These are phyloP conservation scores for Gymnosoma rotundatum DNA, from an alignment of 2,888 invertebrate genomes.

Conservation along the genomic window DNA sequence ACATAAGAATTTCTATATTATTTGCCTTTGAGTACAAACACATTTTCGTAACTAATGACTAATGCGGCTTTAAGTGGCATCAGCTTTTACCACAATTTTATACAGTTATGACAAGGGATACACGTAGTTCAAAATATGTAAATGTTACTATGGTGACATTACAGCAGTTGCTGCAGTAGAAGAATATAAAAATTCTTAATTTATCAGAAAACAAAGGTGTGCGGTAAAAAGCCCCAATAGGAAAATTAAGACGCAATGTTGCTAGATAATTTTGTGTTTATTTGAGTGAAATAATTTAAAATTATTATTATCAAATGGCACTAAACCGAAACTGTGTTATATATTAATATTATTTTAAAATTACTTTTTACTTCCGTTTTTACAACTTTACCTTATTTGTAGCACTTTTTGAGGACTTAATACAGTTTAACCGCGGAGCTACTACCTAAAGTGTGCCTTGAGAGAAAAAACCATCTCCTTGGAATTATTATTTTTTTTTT, in stretches of 20 bases:
- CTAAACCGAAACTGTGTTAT: no score
- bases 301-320: no score
- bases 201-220: slow-evolving; percentile 27
- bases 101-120: slow-evolving; percentile 52
- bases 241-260: background rate
- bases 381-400: no score
- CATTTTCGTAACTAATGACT: slow-evolving; percentile 50
- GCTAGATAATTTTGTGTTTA: no score
- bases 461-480: no score
- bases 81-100: slow-evolving; percentile 51
- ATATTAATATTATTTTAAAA: no score
- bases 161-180: background rate
- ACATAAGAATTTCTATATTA: background rate
- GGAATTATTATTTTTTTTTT: no score
- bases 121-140: slow-evolving; percentile 31
- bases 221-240: background rate
- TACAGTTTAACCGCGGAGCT: no score
- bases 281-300: no score
- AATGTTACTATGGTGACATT: slow-evolving; percentile 48
- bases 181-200: slow-evolving; percentile 24
- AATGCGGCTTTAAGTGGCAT: slow-evolving; percentile 61
- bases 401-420: no score
- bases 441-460: no score
- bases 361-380: no score
- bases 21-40: slow-evolving; percentile 19